Evolutionary conservation across 2,113 vertebrate species (phyloP).

Genomic region (Addax nasomaculatus): DNA sequence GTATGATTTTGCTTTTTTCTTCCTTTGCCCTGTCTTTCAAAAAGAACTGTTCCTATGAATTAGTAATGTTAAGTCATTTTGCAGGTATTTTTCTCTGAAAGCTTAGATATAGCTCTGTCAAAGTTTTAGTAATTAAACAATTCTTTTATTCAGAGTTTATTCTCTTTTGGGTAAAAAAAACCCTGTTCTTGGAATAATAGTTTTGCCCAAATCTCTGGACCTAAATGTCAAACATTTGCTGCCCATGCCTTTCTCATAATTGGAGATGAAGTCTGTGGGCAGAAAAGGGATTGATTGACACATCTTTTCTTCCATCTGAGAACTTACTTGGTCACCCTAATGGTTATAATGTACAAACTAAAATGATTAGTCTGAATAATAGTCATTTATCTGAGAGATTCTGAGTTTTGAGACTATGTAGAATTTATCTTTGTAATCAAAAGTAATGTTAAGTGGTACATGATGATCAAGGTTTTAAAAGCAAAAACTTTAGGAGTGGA

Average conservation of each 20-base stretch:
- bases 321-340: not conserved
- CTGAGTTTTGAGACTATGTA: not conserved
- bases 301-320: not conserved
- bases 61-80: conserved; percentile 3
- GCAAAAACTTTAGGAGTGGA: not conserved
- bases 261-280: not conserved
- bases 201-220: not conserved
- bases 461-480: not conserved
- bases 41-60: conserved; percentile 22
- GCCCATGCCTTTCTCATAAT: not conserved
- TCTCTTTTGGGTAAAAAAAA: conserved; percentile 9
- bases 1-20: not conserved
- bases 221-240: not conserved
- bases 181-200: not conserved
- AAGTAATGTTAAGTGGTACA: not conserved
- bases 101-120: not conserved
- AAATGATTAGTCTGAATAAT: not conserved
- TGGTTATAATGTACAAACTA: not conserved
- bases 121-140: conserved; percentile 30
- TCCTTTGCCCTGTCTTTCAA: conserved; percentile 31
- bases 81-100: not conserved
- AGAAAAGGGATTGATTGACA: not conserved
- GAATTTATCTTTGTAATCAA: not conserved
- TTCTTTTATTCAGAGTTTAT: not conserved
- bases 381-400: not conserved